A percentile compares a stretch with the other conserved stretches of the same genome.
Conservation (phyloP, 2,797 vertebrate genomes). For the Micropoecilia bifurca region DNA sequence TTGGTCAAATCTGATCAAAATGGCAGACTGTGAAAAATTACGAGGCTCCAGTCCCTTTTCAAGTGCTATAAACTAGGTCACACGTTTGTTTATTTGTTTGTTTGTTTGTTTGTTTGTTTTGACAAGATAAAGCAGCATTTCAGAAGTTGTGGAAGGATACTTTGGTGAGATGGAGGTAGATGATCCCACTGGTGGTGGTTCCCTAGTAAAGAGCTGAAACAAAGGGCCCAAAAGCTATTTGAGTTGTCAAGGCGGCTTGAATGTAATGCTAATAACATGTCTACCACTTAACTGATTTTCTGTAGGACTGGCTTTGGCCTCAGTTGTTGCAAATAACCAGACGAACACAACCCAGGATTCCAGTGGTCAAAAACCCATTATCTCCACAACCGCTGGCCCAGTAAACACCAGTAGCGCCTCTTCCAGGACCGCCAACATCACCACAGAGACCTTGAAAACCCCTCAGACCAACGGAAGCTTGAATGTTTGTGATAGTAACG, state of each 20-base stretch:
- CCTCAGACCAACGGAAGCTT: rapidly evolving
- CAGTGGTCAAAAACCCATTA: rapidly evolving
- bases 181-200: not conserved
- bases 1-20: not conserved
- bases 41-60: not conserved
- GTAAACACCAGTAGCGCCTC: rapidly evolving
- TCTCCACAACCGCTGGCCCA: not conserved
- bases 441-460: rapidly evolving
- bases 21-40: not conserved
- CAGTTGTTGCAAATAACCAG: not conserved
- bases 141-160: not conserved
- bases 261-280: not conserved
- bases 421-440: rapidly evolving
- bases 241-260: not conserved
- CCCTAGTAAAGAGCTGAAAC: not conserved
- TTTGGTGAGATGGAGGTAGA: not conserved
- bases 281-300: not conserved
- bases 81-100: not conserved
- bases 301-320: slow-evolving; percentile 45
- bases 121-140: not conserved
- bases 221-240: not conserved
- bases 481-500: rapidly evolving
- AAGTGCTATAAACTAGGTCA: not conserved
- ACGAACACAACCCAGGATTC: rapidly evolving
- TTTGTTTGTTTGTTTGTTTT: not conserved